These are phyloP conservation scores for Drosophila equinoxialis DNA, from an alignment of 1,140 invertebrate species.

Conservation along the genomic window DNA sequence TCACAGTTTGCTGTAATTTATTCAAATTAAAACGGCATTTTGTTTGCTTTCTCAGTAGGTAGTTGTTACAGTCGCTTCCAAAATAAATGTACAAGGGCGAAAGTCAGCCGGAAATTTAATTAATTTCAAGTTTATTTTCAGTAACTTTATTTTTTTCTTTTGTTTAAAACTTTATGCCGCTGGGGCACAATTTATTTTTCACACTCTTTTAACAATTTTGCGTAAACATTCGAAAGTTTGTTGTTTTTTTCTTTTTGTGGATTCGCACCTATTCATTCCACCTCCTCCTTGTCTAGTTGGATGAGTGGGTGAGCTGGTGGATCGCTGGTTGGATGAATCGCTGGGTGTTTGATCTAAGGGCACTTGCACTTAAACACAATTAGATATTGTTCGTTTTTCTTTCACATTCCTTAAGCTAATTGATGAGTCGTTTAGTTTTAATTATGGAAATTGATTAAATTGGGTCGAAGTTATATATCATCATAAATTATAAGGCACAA, in stretches of 20 bases:
- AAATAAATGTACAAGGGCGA: constrained; percentile 36
- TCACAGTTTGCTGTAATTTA: constrained; percentile 46
- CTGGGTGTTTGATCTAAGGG: not conserved
- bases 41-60: constrained; percentile 6
- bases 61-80: constrained; percentile 39
- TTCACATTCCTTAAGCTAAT: constrained; percentile 11
- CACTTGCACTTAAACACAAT: not conserved
- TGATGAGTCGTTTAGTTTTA: constrained; percentile 12
- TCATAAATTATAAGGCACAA: constrained; percentile 8
- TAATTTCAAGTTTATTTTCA: constrained; percentile 46
- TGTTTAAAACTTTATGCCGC: constrained; percentile 28
- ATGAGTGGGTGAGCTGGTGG: not conserved
- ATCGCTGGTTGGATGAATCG: not conserved
- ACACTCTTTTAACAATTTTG: constrained; percentile 47
- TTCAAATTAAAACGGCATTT: constrained; percentile 62
- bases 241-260: constrained; percentile 23
- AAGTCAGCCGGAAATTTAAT: constrained; percentile 53
- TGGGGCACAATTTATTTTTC: constrained; percentile 52
- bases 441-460: constrained; percentile 22
- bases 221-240: constrained; percentile 46
- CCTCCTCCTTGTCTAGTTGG: not conserved
- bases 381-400: not conserved
- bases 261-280: constrained; percentile 21
- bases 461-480: constrained; percentile 17
- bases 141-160: not conserved